Evolutionary conservation across 2,797 vertebrate genomes (phyloP), one percentile per base, ranked within the genome.

Genomic region (Alfaro cultratus): DNA sequence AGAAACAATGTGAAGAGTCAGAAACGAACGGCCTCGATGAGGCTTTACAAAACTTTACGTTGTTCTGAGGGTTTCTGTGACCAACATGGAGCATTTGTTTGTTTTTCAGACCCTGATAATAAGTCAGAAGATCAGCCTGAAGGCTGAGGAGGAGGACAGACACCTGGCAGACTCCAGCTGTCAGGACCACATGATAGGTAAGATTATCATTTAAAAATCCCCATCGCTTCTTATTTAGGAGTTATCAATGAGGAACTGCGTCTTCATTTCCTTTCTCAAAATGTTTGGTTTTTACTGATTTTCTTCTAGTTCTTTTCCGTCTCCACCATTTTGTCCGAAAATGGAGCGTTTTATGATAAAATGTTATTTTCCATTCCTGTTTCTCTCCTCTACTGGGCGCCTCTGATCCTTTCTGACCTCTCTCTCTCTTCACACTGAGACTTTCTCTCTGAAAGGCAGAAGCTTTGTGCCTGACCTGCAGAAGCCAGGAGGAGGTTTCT

Each of bases 131-230:
- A 93, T 93, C 83, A 95, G 84, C 91, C 89, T 93, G 26, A 86
- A 81, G 75, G 85, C 78, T 88, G 96, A 97, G 80, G 95, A 95
- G 53, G 95, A 96, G 87, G 97, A 97, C 55, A 95, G 94, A 43
- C 87, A 88, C 83, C 85, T 94, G 81, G 84, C 92, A 71, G 96
- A 97, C 55, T 83, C 95, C 11, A 83, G 94, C 12, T 96, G 96
- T 94, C 97, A 97, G 91, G 98, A 95, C 92, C 96, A 96, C 87
- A 92, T 95, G 91, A 95, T 97, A 89, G 97, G 97, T 98, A 95
- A 94, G 93, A 55, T 84, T 12, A 15, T 13, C n/a, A 12, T 26
- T 15, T 1, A 1, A 34, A 1, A 41, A 60, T 29, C 11, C 4
- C 10, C n/a, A 1, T 60, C 0, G 9, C 51, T 55, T 49, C 47